Base-by-base conservation (phyloP, 2,888 invertebrate species). In the Plutella xylostella region DNA sequence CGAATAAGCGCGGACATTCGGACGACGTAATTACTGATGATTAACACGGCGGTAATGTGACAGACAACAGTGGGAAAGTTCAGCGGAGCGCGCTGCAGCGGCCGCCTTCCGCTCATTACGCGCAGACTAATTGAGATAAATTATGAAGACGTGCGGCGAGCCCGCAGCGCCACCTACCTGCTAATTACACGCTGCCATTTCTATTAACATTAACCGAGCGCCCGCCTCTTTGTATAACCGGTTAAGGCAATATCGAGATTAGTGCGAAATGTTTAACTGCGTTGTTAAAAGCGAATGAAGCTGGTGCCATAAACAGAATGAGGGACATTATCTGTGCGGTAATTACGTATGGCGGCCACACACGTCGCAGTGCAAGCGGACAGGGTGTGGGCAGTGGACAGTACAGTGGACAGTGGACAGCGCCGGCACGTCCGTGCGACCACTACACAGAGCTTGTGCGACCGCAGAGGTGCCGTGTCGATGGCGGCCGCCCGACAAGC, bases 41-140 rank as follows among this genome's bases (percentile, higher is more conserved):
- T 39, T 39, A 15, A 39, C 39, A 17, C 39, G 25, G 22, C 22
- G 42, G 17, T 15, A 31, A 19, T 42, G 30, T 42, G 42, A 31
- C 28, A 28, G 37, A 33, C 37, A 37, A 17, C 31, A 42, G 18
- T 38, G 47, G 45, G 45, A 48, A 42, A 46, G 45, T 45, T 46
- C 49, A 45, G 19, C 46, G 45, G 12, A 35, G 40, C 14, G 20
- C 22, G 20, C 17, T 21, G 42, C 34, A 39, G 45, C 61, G 54
- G 60, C 63, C 69, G 63, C 68, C 76, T 75, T 76, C 75, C 74
- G 71, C 75, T 78, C 74, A 75, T 80, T 80, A 80, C 62, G 61
- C 46, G 51, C 47, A 63, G 69, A 71, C 78, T 80, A 80, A 80
- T 80, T 79, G 79, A 76, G 78, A 80, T 77, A 77, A 78, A 80